Conservation (phyloP, 53 echinoderm and acorn worm species). For the Zoroaster sp. region DNA sequence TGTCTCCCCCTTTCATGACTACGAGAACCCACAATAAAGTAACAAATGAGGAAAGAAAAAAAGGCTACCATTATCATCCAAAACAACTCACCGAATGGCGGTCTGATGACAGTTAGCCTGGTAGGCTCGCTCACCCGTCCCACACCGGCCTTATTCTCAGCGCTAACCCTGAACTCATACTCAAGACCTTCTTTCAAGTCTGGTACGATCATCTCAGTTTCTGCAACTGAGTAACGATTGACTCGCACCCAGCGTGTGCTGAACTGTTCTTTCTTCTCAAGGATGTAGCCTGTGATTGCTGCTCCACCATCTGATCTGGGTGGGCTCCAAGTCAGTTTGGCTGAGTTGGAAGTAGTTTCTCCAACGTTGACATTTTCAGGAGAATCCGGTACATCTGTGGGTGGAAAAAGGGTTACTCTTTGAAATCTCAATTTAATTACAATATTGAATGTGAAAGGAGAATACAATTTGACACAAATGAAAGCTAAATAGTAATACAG, state of each 20-base stretch:
- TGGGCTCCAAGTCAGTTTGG: slow-evolving; percentile 76
- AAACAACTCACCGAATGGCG: slow-evolving; percentile 82
- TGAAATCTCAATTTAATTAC: not conserved
- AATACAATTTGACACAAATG: too few species aligned
- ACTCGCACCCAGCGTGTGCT: slow-evolving; percentile 82
- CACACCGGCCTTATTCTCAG: slow-evolving; percentile 91
- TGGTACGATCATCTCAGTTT: slow-evolving; percentile 60
- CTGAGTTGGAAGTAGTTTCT: slow-evolving; percentile 70
- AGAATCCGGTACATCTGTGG: slow-evolving; percentile 82
- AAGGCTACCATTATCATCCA: too few species aligned
- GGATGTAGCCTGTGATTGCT: slow-evolving; percentile 83
- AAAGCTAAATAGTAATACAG: too few species aligned
- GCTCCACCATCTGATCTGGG: slow-evolving; percentile 89
- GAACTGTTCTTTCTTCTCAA: slow-evolving; percentile 92
- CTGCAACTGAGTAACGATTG: slow-evolving; percentile 59
- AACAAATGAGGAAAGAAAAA: too few species aligned
- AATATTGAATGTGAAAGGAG: too few species aligned
- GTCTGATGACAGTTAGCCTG: slow-evolving; percentile 74
- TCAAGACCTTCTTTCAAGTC: slow-evolving; percentile 84
- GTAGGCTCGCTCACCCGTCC: slow-evolving; percentile 86
- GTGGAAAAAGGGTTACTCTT: not conserved
- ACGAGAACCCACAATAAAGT: too few species aligned
- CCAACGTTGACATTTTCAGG: slow-evolving; percentile 73
- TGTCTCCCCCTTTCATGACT: too few species aligned
- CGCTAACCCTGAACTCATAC: slow-evolving; percentile 92